A percentile compares a stretch with the other conserved stretches of the same genome.
These are phyloP conservation scores for Apeira syringaria DNA, from an alignment of 2,888 invertebrate genomes.

Conservation along the genomic window DNA sequence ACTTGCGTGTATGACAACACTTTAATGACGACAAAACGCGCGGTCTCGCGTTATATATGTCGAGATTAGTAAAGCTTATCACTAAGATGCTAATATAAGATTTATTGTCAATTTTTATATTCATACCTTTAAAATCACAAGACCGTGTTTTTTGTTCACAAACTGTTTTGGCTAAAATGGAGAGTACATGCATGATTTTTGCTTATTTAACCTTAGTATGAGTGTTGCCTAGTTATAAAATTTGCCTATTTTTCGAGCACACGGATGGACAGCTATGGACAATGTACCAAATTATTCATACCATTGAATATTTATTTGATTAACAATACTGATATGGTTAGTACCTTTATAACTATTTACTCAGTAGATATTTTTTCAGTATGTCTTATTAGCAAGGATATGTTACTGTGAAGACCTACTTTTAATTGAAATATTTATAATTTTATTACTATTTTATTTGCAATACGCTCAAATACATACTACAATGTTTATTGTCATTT, in stretches of 20 bases:
- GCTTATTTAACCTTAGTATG: background rate
- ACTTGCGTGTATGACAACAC: constrained; percentile 7
- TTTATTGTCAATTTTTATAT: constrained; percentile 6
- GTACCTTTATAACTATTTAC: constrained; percentile 32
- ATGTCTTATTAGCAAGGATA: constrained; percentile 53
- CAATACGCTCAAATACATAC: constrained; percentile 61
- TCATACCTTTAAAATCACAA: constrained; percentile 1
- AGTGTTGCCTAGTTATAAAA: constrained; percentile 13
- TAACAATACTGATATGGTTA: constrained; percentile 45
- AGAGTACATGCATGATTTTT: background rate
- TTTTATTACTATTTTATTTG: constrained; percentile 59
- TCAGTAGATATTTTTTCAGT: constrained; percentile 34
- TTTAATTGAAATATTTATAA: constrained; percentile 44
- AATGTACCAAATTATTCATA: constrained; percentile 7
- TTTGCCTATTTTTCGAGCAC: constrained; percentile 12
- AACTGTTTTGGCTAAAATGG: background rate
- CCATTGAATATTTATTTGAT: constrained; percentile 33
- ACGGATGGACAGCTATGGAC: constrained; percentile 14
- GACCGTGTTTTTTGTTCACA: constrained; percentile 1
- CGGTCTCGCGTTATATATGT: background rate
- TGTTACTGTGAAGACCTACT: constrained; percentile 58
- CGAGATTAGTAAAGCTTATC: constrained; percentile 7
- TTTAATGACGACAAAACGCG: constrained; percentile 4
- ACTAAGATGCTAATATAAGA: background rate
- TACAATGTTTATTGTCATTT: constrained; percentile 58